Evolutionary conservation across 2,797 vertebrate species (phyloP).

Genomic region (Myotis myotis): DNA sequence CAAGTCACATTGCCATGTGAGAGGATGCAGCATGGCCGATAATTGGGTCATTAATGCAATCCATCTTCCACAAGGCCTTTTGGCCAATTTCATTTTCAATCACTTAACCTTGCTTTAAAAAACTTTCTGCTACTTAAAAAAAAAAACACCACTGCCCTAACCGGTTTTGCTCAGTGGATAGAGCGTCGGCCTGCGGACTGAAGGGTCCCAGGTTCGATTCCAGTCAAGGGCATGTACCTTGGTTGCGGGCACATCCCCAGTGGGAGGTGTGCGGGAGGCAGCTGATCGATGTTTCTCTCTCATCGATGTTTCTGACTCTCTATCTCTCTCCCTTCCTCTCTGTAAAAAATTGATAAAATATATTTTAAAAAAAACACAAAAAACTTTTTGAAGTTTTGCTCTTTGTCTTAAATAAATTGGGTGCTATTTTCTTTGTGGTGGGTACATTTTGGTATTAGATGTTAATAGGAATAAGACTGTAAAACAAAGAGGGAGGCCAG

Average conservation of each 20-base stretch:
- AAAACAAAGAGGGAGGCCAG: not conserved
- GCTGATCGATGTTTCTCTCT: too few species aligned
- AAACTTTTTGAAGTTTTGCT: not conserved
- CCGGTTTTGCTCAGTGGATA: too few species aligned
- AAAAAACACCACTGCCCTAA: too few species aligned
- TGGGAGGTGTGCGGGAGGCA: too few species aligned
- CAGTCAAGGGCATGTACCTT: too few species aligned
- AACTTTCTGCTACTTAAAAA: constrained; percentile 3
- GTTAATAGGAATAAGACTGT: constrained; percentile 21
- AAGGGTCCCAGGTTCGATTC: too few species aligned
- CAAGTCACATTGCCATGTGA: not conserved
- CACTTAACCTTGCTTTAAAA: constrained; percentile 41
- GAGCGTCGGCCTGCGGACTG: too few species aligned
- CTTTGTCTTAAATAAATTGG: constrained; percentile 25
- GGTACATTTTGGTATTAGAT: not conserved
- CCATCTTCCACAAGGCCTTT: not conserved
- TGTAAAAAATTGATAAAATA: too few species aligned
- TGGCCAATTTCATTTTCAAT: constrained; percentile 47
- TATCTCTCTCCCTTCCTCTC: too few species aligned
- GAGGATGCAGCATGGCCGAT: not conserved
- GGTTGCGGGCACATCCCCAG: too few species aligned
- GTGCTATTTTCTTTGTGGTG: constrained; percentile 35
- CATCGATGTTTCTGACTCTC: too few species aligned
- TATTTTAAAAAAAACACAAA: not conserved
- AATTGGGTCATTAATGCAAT: not conserved